Base-by-base conservation (phyloP, 2,888 invertebrate genomes). In the Nipponacmea schrenckii region DNA sequence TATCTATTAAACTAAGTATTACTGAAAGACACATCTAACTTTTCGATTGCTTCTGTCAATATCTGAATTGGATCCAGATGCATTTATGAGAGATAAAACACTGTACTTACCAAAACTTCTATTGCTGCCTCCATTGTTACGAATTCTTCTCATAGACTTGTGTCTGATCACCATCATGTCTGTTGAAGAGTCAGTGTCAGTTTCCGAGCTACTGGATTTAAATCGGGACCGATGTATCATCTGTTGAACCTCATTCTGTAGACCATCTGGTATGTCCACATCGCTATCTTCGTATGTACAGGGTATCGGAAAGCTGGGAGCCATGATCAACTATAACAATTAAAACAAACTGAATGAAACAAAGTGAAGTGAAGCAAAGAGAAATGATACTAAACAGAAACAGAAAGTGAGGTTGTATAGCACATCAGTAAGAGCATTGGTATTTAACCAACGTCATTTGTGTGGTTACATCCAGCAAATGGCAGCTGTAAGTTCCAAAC, bases 91-190 rank as follows among this genome's bases (percentile, higher is more conserved):
- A 5, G 17, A 64, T 15, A 20, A 14, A 45, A 8, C 15, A 65
- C 44, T 39, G 26, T 46, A 69, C 77, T 70, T 76, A 86, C 87
- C 87, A 78, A 81, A 85, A 73, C 85, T 86, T 70, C 84, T 81
- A 68, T 87, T 85, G 80, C 86, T 86, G 67, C 82, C 80, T 10
- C 39, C 39, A 39, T 39, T 39, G 45, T 83, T 84, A 17, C 86
- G 76, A 8, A 83, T 78, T 1, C 80, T 75, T 27, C 81, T 75
- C 1, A 81, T 73, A 2, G 80, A 70, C 44, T 81, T 81, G n/a
- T 83, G 83, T 68, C 85, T 78, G 44, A 89, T 86, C 64, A 89
- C 85, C 0, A 86, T 88, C 86, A 88, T 89, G 68, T 87, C 87
- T 15, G 82, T 82, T 14, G 86, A 84, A 10, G 85, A 84, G 64